Evolutionary conservation across 2,888 invertebrate species (phyloP), one percentile per base, ranked within the genome.

Genomic region (Glaucopsyche alexis): DNA sequence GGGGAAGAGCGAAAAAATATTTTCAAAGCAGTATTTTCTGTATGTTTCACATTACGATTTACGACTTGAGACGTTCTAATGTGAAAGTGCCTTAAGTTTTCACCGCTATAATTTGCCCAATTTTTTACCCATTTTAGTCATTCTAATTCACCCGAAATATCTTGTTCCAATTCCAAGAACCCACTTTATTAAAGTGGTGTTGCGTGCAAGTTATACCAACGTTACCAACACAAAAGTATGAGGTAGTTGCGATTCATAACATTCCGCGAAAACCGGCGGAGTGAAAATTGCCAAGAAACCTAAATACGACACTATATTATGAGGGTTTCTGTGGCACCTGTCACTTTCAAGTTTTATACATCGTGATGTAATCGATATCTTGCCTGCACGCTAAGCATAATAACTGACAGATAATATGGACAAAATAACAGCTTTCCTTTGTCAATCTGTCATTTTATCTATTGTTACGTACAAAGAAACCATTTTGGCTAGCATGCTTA

Each of bases 271-370:
- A 60, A 60, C 60, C 29, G 7, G 4, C 29, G 60, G 11, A 60
- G 8, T 60, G 29, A 60, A 38, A 47, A 47, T 47, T 60, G 29
- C 29, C 13, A 29, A 29, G 60, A 55, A 55, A 19, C 55, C 29
- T 38, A 29, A 29, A 38, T 38, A 9, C 7, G 50, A 50, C 50
- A n/a, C 50, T 50, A 5, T n/a, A n/a, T 5, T 14, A n/a, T n/a
- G n/a, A 50, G n/a, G 60, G 60, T 60, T 60, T 60, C 60, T 29
- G 60, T 38, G 60, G 29, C 60, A 60, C 14, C 29, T 55, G 55
- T 55, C 19, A 19, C 55, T 55, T 19, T 11, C 19, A 19, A 19
- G 5, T 9, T 9, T 5, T 16, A 16, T 52, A 9, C 16, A 4
- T 52, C 19, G 9, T 16, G 16, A 19, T 52, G 16, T 8, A 8